Evolutionary conservation across 2,113 vertebrate species (phyloP), one percentile per base, ranked within the genome.

Genomic region (Periophthalmus modestus): DNA sequence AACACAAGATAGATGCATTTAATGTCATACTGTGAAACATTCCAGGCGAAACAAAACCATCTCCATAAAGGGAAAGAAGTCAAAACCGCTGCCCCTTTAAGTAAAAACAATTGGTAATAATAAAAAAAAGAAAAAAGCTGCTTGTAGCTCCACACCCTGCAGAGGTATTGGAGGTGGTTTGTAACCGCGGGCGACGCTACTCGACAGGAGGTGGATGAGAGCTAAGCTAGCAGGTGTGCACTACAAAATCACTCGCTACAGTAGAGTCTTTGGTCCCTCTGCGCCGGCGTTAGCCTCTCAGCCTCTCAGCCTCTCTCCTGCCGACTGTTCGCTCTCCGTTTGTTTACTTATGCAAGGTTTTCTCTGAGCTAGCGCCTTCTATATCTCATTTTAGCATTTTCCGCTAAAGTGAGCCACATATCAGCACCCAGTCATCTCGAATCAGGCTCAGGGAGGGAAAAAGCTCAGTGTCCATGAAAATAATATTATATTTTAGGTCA

Each of bases 191-290:
- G 77, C 57, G 48, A 18, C 10, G 16, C 33, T 70, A 0, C 39
- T 59, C 61, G 75, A 73, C 57, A 46, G 43, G 16, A 79, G 47
- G 58, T 50, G n/a, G 58, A 82, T 58, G 73, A 71, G 13, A 46
- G 48, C 33, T 58, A 57, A 19, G 36, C 33, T 5, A 55, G 57
- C 28, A 54, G 69, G 52, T 34, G 68, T 19, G 0, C 4, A 66
- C 36, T 12, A 46, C 48, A 75, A 43, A 52, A 39, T 48, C 14
- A 15, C 24, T 52, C 39, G 24, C 18, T 59, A 15, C 46, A 47
- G 71, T 9, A 13, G 13, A 15, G n/a, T 13, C 21, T 24, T 23
- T 67, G 21, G 19, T 28, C 11, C 15, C 12, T 57, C 39, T 69
- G 43, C 50, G 73, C 62, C 58, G 54, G 21, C 34, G 33, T n/a